phyloP scores from a whole-genome alignment of 2,888 invertebrate genomes.

The Hypena proboscidalis region DNA sequence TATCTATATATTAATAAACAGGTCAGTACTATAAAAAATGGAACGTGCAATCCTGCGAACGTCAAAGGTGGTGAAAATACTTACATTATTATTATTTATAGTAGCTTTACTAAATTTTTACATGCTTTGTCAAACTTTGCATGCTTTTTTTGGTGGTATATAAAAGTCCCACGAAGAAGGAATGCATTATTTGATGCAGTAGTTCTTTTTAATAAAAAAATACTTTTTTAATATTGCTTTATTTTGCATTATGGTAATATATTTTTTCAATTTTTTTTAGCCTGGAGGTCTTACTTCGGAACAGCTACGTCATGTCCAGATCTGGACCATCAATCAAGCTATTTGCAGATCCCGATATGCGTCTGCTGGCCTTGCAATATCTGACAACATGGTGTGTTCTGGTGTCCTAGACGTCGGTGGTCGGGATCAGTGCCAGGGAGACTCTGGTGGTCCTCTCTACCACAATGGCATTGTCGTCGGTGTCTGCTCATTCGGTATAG shows the following conservation, averaged over 20 bases:
- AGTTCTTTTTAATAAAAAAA: neutral
- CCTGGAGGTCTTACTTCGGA: constrained; percentile 42
- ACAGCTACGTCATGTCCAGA: constrained; percentile 52
- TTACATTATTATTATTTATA: too few relatives aligned
- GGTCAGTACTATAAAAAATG: too few relatives aligned
- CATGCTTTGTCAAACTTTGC: too few relatives aligned
- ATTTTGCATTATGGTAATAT: neutral
- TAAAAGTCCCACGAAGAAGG: too few relatives aligned
- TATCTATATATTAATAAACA: too few relatives aligned
- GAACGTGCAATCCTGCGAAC: too few relatives aligned
- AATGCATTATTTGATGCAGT: too few relatives aligned
- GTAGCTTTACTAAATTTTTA: too few relatives aligned
- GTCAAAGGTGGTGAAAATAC: too few relatives aligned
- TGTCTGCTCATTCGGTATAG: constrained; percentile 55
- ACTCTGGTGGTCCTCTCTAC: constrained; percentile 62
- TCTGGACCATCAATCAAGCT: constrained; percentile 48
- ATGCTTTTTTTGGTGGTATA: too few relatives aligned
- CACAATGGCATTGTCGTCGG: constrained; percentile 59
- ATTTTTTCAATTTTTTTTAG: too few relatives aligned
- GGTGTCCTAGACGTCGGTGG: constrained; percentile 54
- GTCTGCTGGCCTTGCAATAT: constrained; percentile 38
- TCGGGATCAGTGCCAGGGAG: constrained; percentile 55
- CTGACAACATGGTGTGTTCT: constrained; percentile 58
- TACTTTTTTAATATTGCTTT: neutral
- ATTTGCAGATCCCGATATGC: constrained; percentile 47